Evolutionary conservation across 1,140 invertebrate species (phyloP).

Genomic region (Musca domestica): DNA sequence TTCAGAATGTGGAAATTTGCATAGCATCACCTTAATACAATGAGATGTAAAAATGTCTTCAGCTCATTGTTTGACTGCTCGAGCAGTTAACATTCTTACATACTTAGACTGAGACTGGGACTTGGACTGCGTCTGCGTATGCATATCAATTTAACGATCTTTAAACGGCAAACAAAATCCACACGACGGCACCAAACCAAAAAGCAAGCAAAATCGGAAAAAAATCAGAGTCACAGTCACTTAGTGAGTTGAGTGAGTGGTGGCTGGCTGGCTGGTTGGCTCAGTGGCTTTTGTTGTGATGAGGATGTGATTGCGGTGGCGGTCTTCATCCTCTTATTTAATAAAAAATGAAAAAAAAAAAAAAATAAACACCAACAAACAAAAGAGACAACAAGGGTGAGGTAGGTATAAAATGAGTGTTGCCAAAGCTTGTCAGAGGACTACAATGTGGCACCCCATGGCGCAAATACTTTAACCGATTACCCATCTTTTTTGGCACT

Average conservation of each 20-base stretch:
- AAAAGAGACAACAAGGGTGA: not conserved
- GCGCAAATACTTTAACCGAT: slow-evolving; percentile 22
- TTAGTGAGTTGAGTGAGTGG: slow-evolving; percentile 16
- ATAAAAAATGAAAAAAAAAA: no score
- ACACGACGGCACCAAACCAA: not conserved
- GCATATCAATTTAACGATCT: slow-evolving; percentile 22
- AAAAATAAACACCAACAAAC: not conserved
- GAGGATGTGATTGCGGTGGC: no score
- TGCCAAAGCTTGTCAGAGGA: slow-evolving; percentile 11
- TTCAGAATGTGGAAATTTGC: slow-evolving; percentile 14
- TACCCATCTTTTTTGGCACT: slow-evolving; percentile 20
- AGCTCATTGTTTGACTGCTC: slow-evolving; percentile 16
- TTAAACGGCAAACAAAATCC: slow-evolving; percentile 3
- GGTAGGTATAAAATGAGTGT: slow-evolving; percentile 4
- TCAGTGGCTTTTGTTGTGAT: not conserved
- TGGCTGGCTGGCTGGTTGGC: no score
- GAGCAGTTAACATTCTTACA: slow-evolving; percentile 7
- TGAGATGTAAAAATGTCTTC: slow-evolving; percentile 19
- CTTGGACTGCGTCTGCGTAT: slow-evolving; percentile 8
- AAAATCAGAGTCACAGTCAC: slow-evolving; percentile 3
- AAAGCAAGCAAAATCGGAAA: not conserved
- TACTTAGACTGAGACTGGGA: no score
- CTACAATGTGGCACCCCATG: slow-evolving; percentile 19
- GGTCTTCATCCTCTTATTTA: no score
- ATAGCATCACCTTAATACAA: slow-evolving; percentile 20